phyloP scores from a whole-genome alignment of 2,797 vertebrate species.

The Erithacus rubecula region DNA sequence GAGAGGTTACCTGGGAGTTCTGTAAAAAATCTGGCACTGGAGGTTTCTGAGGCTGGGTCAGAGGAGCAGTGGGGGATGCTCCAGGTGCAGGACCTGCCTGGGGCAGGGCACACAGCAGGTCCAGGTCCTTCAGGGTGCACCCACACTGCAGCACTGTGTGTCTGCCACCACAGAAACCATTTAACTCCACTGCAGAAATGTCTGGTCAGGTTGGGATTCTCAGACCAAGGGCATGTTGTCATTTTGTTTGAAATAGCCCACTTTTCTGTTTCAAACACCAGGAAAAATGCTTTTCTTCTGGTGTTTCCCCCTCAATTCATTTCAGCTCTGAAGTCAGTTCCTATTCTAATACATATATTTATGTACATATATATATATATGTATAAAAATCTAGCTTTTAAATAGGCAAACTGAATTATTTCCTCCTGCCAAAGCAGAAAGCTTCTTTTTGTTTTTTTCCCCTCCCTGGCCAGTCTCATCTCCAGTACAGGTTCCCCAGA shows the following conservation, averaged over 20 bases:
- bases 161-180: rapidly evolving
- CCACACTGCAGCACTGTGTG: background rate
- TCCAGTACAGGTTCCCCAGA: rapidly evolving
- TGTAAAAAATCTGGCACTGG: conserved; percentile 29
- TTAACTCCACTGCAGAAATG: background rate
- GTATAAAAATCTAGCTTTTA: background rate
- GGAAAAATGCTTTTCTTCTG: background rate
- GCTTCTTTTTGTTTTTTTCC: background rate
- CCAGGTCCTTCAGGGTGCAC: background rate
- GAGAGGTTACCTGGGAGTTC: conserved; percentile 42
- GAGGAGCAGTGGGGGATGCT: background rate
- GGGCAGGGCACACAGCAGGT: rapidly evolving
- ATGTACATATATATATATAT: background rate
- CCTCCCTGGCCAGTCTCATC: background rate
- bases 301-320: background rate
- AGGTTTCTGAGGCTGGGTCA: conserved; percentile 29
- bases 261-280: background rate
- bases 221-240: background rate
- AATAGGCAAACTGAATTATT: background rate
- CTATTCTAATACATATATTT: background rate
- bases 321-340: background rate
- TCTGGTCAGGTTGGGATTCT: background rate
- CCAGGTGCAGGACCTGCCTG: background rate
- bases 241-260: background rate
- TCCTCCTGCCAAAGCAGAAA: background rate